phyloP scores from a whole-genome alignment of 2,113 vertebrate genomes.

The Corvus hawaiiensis region DNA sequence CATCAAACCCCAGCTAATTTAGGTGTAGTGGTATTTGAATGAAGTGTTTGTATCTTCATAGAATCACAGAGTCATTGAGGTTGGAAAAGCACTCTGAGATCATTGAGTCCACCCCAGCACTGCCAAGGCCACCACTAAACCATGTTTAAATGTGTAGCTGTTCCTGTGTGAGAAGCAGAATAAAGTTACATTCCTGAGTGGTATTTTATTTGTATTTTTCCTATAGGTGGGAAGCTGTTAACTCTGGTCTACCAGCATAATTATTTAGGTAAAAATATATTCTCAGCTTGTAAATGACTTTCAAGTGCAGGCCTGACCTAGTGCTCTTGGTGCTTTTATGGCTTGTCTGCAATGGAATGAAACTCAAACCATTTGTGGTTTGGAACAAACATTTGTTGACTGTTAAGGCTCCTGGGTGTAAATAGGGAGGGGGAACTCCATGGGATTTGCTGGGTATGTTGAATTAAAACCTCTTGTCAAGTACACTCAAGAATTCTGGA shows the following conservation, averaged over 20 bases:
- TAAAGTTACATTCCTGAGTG: neutral
- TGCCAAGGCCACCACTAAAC: neutral
- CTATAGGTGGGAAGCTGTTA: neutral
- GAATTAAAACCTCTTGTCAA: neutral
- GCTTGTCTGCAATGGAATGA: neutral
- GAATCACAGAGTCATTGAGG: neutral
- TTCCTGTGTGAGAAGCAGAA: neutral
- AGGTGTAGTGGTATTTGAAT: neutral
- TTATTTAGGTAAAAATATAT: neutral
- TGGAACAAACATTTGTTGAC: neutral
- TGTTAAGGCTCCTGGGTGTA: neutral
- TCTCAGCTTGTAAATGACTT: neutral
- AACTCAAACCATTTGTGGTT: conserved; percentile 21
- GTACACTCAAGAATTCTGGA: neutral
- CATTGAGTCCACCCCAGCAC: fast-evolving
- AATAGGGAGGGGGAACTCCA: neutral
- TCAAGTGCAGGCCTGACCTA: conserved; percentile 12
- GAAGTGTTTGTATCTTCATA: neutral
- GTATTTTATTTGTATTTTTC: neutral
- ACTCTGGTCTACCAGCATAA: neutral
- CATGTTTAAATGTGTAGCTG: neutral
- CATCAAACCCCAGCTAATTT: neutral
- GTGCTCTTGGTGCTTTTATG: neutral
- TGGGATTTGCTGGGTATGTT: neutral
- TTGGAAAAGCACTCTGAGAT: neutral